A percentile compares a stretch with the other conserved stretches of the same genome.
phyloP scores from a whole-genome alignment of 2,888 invertebrate genomes.

The Cistogaster globosa region DNA sequence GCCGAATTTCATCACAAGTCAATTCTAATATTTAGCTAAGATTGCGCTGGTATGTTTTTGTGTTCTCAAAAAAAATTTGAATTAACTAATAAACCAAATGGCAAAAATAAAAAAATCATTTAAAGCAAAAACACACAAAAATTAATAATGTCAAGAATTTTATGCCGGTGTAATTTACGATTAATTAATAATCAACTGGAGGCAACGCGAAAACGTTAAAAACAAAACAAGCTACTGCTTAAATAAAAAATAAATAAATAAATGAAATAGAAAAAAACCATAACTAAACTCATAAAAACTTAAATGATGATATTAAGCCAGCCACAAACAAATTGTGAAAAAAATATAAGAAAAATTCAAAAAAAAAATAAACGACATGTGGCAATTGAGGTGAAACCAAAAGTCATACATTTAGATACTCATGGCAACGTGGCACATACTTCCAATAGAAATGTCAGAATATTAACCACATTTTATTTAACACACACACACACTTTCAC shows the following conservation, averaged over 20 bases:
- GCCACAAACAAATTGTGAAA: slow-evolving; percentile 17
- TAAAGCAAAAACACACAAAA: slow-evolving; percentile 62
- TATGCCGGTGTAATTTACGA: slow-evolving; percentile 80
- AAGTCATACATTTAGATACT: slow-evolving; percentile 23
- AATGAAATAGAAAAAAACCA: slow-evolving; percentile 46
- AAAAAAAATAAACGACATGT: slow-evolving; percentile 63
- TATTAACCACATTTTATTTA: slow-evolving; percentile 42
- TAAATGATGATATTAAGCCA: slow-evolving; percentile 65
- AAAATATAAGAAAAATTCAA: background rate
- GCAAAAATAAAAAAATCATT: slow-evolving; percentile 28
- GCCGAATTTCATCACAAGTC: background rate
- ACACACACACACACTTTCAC: slow-evolving; percentile 5
- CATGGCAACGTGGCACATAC: slow-evolving; percentile 18
- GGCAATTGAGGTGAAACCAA: slow-evolving; percentile 63
- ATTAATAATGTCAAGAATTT: slow-evolving; percentile 78
- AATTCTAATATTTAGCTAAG: background rate
- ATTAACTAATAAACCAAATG: slow-evolving; percentile 21
- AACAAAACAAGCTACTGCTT: slow-evolving; percentile 23
- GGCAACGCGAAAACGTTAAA: slow-evolving; percentile 18
- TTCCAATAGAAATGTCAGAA: slow-evolving; percentile 46
- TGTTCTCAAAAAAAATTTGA: background rate
- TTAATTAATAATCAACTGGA: slow-evolving; percentile 74
- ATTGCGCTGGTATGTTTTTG: background rate
- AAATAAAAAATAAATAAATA: slow-evolving; percentile 15
- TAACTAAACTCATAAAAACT: slow-evolving; percentile 39